These are phyloP conservation scores for Rachycentron canadum DNA, from an alignment of 2,797 vertebrate species.

Conservation along the genomic window DNA sequence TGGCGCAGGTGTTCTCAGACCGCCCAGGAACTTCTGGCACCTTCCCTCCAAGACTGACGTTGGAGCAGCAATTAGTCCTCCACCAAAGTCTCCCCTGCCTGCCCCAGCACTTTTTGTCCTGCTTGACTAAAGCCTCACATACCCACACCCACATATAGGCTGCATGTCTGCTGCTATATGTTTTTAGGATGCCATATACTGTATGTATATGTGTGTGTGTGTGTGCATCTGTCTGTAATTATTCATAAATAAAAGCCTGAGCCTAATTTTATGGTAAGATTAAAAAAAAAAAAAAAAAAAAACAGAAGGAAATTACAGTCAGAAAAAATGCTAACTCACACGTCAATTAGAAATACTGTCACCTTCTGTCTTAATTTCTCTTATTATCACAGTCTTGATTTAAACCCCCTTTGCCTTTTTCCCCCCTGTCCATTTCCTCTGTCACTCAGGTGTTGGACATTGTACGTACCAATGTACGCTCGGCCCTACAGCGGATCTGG, in stretches of 20 bases:
- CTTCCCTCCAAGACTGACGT: slow-evolving; percentile 77
- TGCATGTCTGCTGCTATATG: slow-evolving; percentile 18
- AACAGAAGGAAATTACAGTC: slow-evolving; percentile 30
- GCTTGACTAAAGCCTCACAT: slow-evolving; percentile 20
- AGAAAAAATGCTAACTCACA: slow-evolving; percentile 49
- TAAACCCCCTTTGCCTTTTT: neutral
- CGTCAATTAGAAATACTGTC: slow-evolving; percentile 24
- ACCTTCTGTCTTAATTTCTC: slow-evolving; percentile 29
- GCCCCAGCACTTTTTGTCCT: slow-evolving; percentile 59
- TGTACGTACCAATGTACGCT: slow-evolving; percentile 91
- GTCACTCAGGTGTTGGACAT: slow-evolving; percentile 93
- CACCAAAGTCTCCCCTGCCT: slow-evolving; percentile 69
- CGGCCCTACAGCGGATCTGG: slow-evolving; percentile 93
- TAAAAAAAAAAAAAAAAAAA: slow-evolving; percentile 20
- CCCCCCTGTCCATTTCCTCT: slow-evolving; percentile 34
- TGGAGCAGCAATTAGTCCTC: slow-evolving; percentile 79
- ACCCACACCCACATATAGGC: slow-evolving; percentile 21
- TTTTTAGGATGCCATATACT: slow-evolving; percentile 8
- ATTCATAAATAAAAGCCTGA: slow-evolving; percentile 38
- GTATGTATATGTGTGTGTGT: neutral
- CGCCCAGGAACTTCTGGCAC: slow-evolving; percentile 78
- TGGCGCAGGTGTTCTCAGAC: slow-evolving; percentile 77
- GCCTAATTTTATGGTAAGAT: slow-evolving; percentile 41
- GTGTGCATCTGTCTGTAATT: slow-evolving; percentile 16
- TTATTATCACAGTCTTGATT: slow-evolving; percentile 36